These are phyloP conservation scores for Amblyopsis hoosieri DNA, from an alignment of 2,797 vertebrate genomes.

Conservation along the genomic window DNA sequence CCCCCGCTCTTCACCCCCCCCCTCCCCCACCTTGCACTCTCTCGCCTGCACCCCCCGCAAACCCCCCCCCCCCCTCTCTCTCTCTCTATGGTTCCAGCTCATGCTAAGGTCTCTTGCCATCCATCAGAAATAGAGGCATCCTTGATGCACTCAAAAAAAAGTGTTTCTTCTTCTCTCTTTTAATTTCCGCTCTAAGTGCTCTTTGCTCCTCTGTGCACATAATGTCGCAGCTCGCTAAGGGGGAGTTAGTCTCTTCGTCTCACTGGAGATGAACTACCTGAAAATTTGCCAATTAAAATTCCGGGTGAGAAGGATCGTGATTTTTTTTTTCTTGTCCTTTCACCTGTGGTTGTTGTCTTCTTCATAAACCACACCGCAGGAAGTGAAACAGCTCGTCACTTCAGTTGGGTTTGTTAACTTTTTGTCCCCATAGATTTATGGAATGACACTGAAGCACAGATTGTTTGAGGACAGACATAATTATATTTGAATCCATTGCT, in stretches of 20 bases:
- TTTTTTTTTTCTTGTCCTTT: slow-evolving; percentile 16
- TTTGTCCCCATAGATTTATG: slow-evolving; percentile 44
- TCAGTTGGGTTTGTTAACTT: slow-evolving; percentile 33
- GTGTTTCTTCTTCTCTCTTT: slow-evolving; percentile 34
- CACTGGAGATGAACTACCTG: slow-evolving; percentile 40
- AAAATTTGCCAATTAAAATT: slow-evolving; percentile 62
- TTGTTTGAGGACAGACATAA: slow-evolving; percentile 51
- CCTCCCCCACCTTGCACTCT: slow-evolving; percentile 25
- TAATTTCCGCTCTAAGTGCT: slow-evolving; percentile 42
- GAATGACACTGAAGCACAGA: slow-evolving; percentile 26
- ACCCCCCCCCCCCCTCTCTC: too few species aligned
- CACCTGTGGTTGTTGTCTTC: slow-evolving; percentile 4
- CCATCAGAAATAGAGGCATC: neutral
- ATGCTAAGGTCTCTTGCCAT: neutral
- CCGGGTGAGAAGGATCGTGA: slow-evolving; percentile 14
- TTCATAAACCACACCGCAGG: slow-evolving; percentile 13
- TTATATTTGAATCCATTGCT: neutral
- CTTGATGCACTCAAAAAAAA: slow-evolving; percentile 6
- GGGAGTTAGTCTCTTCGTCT: slow-evolving; percentile 38
- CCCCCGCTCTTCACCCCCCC: too few species aligned
- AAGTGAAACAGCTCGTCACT: slow-evolving; percentile 34
- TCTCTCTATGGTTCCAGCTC: slow-evolving; percentile 11
- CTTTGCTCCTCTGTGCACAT: slow-evolving; percentile 42
- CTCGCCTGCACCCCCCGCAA: too few species aligned
- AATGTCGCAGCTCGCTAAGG: slow-evolving; percentile 22